Conservation (phyloP, 1,140 invertebrate species). For the Acromyrmex echinatior region DNA sequence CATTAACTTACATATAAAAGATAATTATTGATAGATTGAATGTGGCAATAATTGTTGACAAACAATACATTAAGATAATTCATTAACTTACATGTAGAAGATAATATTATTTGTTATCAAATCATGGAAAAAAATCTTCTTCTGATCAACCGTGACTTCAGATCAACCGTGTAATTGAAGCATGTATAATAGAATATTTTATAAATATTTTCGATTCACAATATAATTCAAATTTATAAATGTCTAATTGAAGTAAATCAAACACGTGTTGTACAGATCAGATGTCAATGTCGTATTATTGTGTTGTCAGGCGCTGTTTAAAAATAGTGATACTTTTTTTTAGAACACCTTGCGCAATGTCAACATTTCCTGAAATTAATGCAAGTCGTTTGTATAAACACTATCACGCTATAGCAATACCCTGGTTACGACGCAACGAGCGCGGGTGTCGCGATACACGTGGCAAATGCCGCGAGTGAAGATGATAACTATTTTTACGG, state of each 20-base stretch:
- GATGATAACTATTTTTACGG: slow-evolving; percentile 55
- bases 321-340: slow-evolving; percentile 24
- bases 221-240: not conserved
- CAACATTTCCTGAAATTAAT: slow-evolving; percentile 16
- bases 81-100: not conserved
- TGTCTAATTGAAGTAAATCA: not conserved
- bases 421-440: slow-evolving; percentile 14
- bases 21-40: not conserved
- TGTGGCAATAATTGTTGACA: too few relatives aligned
- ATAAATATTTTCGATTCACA: not conserved
- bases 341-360: not conserved
- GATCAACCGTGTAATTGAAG: not conserved
- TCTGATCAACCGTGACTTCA: not conserved
- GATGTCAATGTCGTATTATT: not conserved
- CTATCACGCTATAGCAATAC: slow-evolving; percentile 6
- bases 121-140: not conserved
- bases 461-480: slow-evolving; percentile 14
- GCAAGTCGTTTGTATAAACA: slow-evolving; percentile 3
- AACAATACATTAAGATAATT: not conserved
- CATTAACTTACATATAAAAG: not conserved
- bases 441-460: slow-evolving; percentile 37
- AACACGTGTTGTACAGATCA: not conserved
- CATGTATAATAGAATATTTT: not conserved
- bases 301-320: not conserved
- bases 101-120: not conserved